These are phyloP conservation scores for Bombus superbus DNA, from an alignment of 1,140 invertebrate genomes.

Conservation along the genomic window DNA sequence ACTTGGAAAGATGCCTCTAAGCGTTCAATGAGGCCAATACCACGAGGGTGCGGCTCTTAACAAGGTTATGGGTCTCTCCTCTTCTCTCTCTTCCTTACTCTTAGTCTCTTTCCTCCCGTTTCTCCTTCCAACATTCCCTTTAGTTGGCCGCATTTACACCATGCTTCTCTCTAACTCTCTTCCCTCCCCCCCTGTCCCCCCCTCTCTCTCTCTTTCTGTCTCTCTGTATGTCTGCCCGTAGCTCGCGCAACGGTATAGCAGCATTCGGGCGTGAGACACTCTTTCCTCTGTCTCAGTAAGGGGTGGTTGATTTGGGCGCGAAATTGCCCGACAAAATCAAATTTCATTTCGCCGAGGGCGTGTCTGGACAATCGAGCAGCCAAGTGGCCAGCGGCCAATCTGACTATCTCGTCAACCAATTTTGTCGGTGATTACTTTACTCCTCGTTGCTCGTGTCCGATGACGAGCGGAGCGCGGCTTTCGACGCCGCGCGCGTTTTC, in stretches of 20 bases:
- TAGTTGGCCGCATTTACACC: background rate
- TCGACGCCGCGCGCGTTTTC: slow-evolving; percentile 21
- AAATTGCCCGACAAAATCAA: slow-evolving; percentile 83
- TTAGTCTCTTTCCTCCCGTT: slow-evolving; percentile 17
- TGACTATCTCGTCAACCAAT: slow-evolving; percentile 81
- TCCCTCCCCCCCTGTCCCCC: background rate
- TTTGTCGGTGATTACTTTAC: slow-evolving; percentile 79
- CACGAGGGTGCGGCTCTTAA: slow-evolving; percentile 77
- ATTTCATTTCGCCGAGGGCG: slow-evolving; percentile 82
- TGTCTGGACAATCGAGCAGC: slow-evolving; percentile 82
- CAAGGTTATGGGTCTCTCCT: slow-evolving; percentile 72
- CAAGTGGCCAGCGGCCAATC: slow-evolving; percentile 80
- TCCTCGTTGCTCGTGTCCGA: slow-evolving; percentile 49
- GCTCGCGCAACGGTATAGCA: background rate
- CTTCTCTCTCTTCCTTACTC: slow-evolving; percentile 24
- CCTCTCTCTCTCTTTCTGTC: background rate
- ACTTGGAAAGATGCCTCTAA: slow-evolving; percentile 70
- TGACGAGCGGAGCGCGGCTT: background rate
- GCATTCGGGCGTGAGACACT: slow-evolving; percentile 11
- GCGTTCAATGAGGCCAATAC: slow-evolving; percentile 77
- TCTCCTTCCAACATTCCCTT: slow-evolving; percentile 3
- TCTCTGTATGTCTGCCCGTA: background rate
- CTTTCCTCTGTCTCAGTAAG: slow-evolving; percentile 25
- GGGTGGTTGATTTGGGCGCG: slow-evolving; percentile 79
- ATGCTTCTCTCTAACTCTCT: background rate